Conservation (phyloP, 2,888 invertebrate genomes). For the Oligia fasciuncula region DNA sequence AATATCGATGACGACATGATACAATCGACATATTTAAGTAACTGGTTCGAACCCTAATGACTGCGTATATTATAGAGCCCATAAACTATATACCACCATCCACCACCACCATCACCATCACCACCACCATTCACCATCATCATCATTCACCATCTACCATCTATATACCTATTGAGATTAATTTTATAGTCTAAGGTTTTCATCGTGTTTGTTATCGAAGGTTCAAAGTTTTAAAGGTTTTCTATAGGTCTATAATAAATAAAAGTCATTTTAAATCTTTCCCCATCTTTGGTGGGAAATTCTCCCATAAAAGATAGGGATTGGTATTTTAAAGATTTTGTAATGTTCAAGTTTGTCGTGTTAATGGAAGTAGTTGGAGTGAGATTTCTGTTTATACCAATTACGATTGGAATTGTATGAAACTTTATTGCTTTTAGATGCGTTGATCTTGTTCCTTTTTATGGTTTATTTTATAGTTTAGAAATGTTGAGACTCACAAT, state of each 20-base stretch:
- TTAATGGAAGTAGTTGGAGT: neutral
- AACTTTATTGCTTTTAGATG: neutral
- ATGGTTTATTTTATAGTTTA: slow-evolving; percentile 7
- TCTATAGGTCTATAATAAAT: slow-evolving; percentile 15
- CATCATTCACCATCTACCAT: neutral
- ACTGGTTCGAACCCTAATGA: slow-evolving; percentile 31
- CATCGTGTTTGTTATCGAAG: slow-evolving; percentile 2
- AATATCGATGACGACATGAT: slow-evolving; percentile 46
- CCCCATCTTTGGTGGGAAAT: slow-evolving; percentile 45
- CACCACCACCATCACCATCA: no score
- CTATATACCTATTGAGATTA: slow-evolving; percentile 30
- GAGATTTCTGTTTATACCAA: slow-evolving; percentile 11
- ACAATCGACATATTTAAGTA: slow-evolving; percentile 27
- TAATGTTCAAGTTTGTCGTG: neutral
- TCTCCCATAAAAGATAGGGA: slow-evolving; percentile 38
- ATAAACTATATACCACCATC: slow-evolving; percentile 26
- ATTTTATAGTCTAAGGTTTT: slow-evolving; percentile 43
- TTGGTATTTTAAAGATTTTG: slow-evolving; percentile 15
- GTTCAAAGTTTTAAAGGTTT: slow-evolving; percentile 12
- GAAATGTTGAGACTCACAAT: neutral
- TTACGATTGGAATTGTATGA: slow-evolving; percentile 3
- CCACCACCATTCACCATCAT: neutral
- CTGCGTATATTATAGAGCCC: slow-evolving; percentile 29
- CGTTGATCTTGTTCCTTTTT: slow-evolving; percentile 1
- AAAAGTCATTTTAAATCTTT: slow-evolving; percentile 16